phyloP scores from a whole-genome alignment of 2,113 vertebrate genomes.

The Empidonax traillii region DNA sequence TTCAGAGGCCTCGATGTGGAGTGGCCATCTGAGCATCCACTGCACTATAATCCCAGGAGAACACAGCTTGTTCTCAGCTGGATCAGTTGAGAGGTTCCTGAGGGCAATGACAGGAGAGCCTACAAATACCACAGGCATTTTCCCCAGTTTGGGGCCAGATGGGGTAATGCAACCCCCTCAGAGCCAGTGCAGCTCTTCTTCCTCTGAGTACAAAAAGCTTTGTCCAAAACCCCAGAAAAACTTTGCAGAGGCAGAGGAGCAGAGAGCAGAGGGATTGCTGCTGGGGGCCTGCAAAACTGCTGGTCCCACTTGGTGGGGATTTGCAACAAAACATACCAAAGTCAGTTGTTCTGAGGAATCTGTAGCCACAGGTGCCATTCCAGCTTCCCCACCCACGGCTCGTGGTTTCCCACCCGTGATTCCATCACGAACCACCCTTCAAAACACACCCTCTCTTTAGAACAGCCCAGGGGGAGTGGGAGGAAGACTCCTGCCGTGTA shows the following conservation, averaged over 20 bases:
- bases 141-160: background rate
- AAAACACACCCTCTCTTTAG: background rate
- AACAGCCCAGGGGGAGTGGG: fast-evolving
- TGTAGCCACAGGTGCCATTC: background rate
- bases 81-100: background rate
- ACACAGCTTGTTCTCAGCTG: background rate
- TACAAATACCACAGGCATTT: background rate
- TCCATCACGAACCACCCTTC: background rate
- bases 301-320: background rate
- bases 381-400: background rate
- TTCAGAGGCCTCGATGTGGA: background rate
- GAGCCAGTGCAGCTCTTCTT: background rate
- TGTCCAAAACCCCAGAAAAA: background rate
- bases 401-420: background rate
- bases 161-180: background rate
- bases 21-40: background rate
- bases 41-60: background rate
- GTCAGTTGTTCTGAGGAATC: background rate
- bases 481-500: background rate
- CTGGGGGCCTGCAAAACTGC: background rate
- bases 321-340: background rate
- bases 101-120: background rate
- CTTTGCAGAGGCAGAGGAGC: background rate
- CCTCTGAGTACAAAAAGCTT: background rate
- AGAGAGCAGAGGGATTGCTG: background rate